These are phyloP conservation scores for Nomia melanderi DNA, from an alignment of 1,140 invertebrate genomes.

Conservation along the genomic window DNA sequence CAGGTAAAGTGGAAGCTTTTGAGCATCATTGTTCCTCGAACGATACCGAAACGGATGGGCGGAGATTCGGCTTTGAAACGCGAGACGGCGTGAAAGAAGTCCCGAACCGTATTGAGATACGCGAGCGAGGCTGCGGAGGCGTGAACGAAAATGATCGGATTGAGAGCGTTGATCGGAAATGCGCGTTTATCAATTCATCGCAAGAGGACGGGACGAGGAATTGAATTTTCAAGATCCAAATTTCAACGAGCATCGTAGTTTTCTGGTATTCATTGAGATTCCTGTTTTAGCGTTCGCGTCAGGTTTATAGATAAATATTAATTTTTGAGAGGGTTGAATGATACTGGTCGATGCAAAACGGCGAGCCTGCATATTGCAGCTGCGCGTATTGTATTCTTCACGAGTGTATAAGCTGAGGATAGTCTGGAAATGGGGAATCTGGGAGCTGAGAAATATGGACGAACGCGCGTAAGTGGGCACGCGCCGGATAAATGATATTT, in stretches of 20 bases:
- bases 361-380: background rate
- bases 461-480: background rate
- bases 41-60: no score
- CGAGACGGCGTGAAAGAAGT: no score
- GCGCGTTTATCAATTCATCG: background rate
- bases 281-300: background rate
- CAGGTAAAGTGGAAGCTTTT: no score
- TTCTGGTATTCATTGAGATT: background rate
- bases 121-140: no score
- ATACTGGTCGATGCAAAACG: background rate
- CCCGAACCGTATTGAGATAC: no score
- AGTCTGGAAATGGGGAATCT: background rate
- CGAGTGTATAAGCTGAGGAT: background rate
- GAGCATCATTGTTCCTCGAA: no score
- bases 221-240: background rate
- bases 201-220: background rate
- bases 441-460: background rate
- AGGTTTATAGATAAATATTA: background rate
- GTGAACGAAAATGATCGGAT: no score
- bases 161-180: background rate
- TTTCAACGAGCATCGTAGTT: background rate
- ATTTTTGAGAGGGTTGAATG: background rate
- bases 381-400: background rate
- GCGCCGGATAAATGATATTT: conserved; percentile 18
- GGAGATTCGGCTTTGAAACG: no score